Evolutionary conservation across 2,113 vertebrate genomes (phyloP), one percentile per base, ranked within the genome.

Genomic region (Albula glossodonta): DNA sequence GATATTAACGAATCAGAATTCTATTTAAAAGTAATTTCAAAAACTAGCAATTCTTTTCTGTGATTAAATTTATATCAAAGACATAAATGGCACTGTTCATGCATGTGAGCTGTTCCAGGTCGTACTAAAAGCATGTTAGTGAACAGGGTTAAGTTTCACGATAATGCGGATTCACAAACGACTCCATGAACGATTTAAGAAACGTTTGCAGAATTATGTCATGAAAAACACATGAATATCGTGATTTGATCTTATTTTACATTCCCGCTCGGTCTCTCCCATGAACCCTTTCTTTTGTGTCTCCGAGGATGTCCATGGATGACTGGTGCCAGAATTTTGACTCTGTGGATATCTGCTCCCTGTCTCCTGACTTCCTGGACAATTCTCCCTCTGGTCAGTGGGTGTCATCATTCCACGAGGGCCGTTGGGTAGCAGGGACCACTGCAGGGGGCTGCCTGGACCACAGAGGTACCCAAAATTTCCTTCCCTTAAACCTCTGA

Each of bases 371-470:
- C 66, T 95, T 95, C 87, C 86, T 96, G 2, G 91, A 94, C 56
- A 89, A 51, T 31, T 91, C 80, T 6, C 17, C 88, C 0, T 51
- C 87, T 1, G 70, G 83, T 49, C 77, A 84, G 0, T 96, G 95
- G 95, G 89, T 19, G 0, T 86, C 87, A 19, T 89, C 88, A 3
- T 1, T 51, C 48, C 85, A 92, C 31, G 81, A 92, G 0, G 92
- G 94, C 31, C 89, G 90, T 84, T 96, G 95, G 95, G 90, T 95
- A 15, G 81, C 90, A 52, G 94, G 94, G n/a, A 90, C 86, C 57
- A 94, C 95, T 79, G 94, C 94, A 85, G 95, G 95, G 50, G 95
- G 95, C 70, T 89, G 90, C 85, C 57, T 82, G 1, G 89, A 89
- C 0, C 56, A 88, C 51, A 80, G 0, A 89, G 92, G 95, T 94